A percentile compares a stretch with the other conserved stretches of the same genome.
These are phyloP conservation scores for Trachelipus rathkii DNA, from an alignment of 1,140 invertebrate genomes.

Conservation along the genomic window DNA sequence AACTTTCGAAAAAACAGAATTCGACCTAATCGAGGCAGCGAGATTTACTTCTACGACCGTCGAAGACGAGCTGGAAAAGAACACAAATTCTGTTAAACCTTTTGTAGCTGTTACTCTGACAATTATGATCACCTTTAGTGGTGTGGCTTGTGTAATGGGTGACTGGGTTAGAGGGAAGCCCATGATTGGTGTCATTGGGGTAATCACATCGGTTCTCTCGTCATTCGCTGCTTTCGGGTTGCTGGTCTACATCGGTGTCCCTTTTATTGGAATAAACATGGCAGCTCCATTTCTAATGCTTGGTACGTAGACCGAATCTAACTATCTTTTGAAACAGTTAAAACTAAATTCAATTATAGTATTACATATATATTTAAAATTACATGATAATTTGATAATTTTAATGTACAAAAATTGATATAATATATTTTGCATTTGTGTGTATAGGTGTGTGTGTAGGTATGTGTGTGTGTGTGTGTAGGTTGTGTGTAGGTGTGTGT, in stretches of 20 bases:
- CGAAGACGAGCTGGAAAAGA: conserved; percentile 82
- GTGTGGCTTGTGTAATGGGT: conserved; percentile 67
- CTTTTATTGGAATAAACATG: conserved; percentile 83
- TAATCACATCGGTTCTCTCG: conserved; percentile 82
- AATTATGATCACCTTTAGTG: conserved; percentile 75
- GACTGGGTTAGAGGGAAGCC: conserved; percentile 86
- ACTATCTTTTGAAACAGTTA: too few species aligned
- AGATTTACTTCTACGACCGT: conserved; percentile 76
- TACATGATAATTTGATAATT: too few species aligned
- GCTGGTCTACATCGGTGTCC: conserved; percentile 81
- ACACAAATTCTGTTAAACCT: conserved; percentile 79
- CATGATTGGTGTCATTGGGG: conserved; percentile 82
- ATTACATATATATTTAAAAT: too few species aligned
- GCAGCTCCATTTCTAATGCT: conserved; percentile 57
- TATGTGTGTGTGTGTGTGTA: too few species aligned
- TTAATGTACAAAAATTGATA: too few species aligned
- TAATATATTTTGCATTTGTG: too few species aligned
- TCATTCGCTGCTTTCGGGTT: conserved; percentile 84
- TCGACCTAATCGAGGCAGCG: neutral
- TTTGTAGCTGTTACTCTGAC: conserved; percentile 82
- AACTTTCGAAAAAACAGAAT: neutral
- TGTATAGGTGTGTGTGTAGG: too few species aligned
- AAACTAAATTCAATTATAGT: too few species aligned
- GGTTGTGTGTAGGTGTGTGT: too few species aligned
- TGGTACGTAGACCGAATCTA: conserved; percentile 47